Conservation (phyloP, 1,140 invertebrate species). For the Zaprionus nigranus region DNA sequence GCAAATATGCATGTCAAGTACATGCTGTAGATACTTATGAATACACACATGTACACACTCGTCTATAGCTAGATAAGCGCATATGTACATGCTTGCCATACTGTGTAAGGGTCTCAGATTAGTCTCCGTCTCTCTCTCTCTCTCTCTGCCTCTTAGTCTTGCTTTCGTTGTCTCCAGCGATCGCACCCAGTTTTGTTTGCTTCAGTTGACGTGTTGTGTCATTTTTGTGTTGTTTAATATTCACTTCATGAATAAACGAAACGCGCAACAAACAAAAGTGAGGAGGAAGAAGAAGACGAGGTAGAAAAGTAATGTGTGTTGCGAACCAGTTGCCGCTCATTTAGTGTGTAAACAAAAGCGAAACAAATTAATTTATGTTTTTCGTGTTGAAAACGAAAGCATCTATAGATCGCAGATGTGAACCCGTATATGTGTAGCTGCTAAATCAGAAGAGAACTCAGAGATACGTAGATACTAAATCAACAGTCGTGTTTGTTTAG, state of each 20-base stretch:
- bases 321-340: neutral
- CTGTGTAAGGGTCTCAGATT: neutral
- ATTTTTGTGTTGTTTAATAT: neutral
- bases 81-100: conserved; percentile 1
- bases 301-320: too few species aligned
- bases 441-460: neutral
- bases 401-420: conserved; percentile 1
- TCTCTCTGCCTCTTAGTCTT: too few species aligned
- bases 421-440: neutral
- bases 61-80: neutral
- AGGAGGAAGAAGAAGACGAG: neutral
- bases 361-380: conserved; percentile 13
- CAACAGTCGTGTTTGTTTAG: neutral
- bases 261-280: neutral
- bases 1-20: too few species aligned
- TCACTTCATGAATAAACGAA: neutral
- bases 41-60: neutral
- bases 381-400: conserved; percentile 22
- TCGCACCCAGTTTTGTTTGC: neutral
- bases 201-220: neutral
- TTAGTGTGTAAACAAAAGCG: conserved; percentile 23
- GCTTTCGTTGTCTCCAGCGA: neutral
- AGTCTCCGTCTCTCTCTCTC: neutral
- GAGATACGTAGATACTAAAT: neutral
- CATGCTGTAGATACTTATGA: neutral